These are phyloP conservation scores for Coluber constrictor DNA, from an alignment of 2,797 vertebrate species.

Conservation along the genomic window DNA sequence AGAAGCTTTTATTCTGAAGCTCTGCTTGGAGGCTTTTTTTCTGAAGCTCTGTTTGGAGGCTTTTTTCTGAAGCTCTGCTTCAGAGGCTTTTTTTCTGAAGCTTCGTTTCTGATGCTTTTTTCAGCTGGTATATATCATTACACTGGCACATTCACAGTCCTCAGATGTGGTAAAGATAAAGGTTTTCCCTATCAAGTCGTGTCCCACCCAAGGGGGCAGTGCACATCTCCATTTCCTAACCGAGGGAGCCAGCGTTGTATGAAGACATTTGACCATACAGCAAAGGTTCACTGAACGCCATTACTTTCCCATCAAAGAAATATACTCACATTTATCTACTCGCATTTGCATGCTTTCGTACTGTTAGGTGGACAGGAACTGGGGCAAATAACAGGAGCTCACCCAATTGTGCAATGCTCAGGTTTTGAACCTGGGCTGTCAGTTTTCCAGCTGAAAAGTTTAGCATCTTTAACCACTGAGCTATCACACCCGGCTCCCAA, in stretches of 20 bases:
- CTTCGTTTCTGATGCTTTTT: no score
- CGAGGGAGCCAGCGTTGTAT: background rate
- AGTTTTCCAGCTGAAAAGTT: no score
- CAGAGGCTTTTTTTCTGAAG: no score
- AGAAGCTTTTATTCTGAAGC: no score
- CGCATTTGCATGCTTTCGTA: background rate
- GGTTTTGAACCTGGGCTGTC: background rate
- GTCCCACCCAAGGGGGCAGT: no score
- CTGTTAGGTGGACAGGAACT: background rate
- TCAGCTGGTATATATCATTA: background rate
- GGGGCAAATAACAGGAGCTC: background rate
- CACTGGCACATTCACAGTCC: background rate
- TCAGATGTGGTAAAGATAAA: background rate
- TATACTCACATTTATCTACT: background rate
- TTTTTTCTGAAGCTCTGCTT: no score
- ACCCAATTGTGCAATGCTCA: background rate
- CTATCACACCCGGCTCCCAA: background rate
- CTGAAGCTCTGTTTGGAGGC: no score
- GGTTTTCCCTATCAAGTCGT: no score
- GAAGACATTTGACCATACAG: background rate
- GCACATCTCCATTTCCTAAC: background rate
- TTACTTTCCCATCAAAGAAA: background rate
- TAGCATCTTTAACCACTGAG: background rate
- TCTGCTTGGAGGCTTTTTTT: no score
- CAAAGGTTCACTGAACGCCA: background rate